These are phyloP conservation scores for Caenorhabditis inopinata DNA, from an alignment of 1,140 invertebrate genomes.

Conservation along the genomic window DNA sequence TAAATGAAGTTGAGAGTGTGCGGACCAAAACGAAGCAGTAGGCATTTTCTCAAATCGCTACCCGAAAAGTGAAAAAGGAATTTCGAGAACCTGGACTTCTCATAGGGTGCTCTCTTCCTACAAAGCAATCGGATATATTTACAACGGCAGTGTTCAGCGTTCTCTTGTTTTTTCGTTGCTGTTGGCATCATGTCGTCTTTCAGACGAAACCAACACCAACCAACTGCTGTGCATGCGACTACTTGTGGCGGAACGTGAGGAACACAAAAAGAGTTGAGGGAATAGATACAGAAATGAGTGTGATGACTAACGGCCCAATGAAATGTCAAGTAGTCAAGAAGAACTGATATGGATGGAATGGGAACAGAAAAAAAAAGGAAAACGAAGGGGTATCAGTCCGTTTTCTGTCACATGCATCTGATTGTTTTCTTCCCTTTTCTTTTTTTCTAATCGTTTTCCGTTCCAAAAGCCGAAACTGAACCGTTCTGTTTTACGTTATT, in stretches of 20 bases:
- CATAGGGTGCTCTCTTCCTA: background rate
- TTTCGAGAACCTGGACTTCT: background rate
- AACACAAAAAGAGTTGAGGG: background rate
- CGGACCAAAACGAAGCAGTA: background rate
- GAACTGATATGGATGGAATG: conserved; percentile 29
- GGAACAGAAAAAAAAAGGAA: background rate
- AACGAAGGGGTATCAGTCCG: background rate
- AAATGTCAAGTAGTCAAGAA: background rate
- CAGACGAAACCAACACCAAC: conserved; percentile 7
- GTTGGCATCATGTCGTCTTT: background rate
- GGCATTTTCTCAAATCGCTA: background rate
- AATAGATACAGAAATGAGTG: background rate
- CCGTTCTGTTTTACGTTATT: background rate
- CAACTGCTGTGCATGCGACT: background rate
- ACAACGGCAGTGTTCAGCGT: background rate
- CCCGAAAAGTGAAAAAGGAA: background rate
- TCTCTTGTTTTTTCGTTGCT: background rate
- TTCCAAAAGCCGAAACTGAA: background rate
- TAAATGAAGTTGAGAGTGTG: too few relatives aligned
- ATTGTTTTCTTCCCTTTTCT: background rate
- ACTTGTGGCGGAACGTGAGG: background rate
- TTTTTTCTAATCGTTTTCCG: background rate
- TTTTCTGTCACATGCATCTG: background rate
- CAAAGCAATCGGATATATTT: conserved; percentile 15
- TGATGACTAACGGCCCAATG: conserved; percentile 13